phyloP scores from a whole-genome alignment of 2,888 invertebrate genomes.

The Halictus quadricinctus region DNA sequence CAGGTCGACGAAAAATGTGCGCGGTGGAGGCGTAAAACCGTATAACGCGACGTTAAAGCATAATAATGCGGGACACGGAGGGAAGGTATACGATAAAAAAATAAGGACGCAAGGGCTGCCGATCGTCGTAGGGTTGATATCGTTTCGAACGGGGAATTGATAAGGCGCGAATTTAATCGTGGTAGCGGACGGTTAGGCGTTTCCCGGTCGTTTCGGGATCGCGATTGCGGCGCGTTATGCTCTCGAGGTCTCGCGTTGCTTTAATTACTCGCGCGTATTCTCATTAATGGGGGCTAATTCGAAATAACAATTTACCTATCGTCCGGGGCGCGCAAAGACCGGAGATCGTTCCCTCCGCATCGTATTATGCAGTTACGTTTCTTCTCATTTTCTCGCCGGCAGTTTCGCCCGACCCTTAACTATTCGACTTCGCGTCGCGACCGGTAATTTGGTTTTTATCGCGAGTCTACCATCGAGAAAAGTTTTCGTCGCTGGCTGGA shows the following conservation, averaged over 20 bases:
- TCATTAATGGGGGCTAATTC: constrained; percentile 66
- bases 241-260: constrained; percentile 14
- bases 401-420: constrained; percentile 49
- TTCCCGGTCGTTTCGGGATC: not conserved
- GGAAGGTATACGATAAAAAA: constrained; percentile 28
- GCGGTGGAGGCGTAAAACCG: constrained; percentile 22
- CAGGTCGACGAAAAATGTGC: constrained; percentile 50
- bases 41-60: constrained; percentile 27
- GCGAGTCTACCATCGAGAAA: constrained; percentile 75
- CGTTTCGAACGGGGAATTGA: constrained; percentile 23
- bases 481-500: constrained; percentile 75
- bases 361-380: constrained; percentile 63
- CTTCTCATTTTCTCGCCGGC: constrained; percentile 64
- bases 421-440: constrained; percentile 61
- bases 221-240: not conserved
- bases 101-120: not conserved
- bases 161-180: constrained; percentile 24
- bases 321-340: constrained; percentile 15
- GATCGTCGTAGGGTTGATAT: constrained; percentile 14
- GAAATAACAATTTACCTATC: constrained; percentile 69
- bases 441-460: constrained; percentile 80
- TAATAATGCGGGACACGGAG: not conserved
- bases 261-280: constrained; percentile 56
- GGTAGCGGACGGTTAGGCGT: not conserved
- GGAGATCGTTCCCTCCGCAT: constrained; percentile 36